Evolutionary conservation across 2,888 invertebrate species (phyloP).

Genomic region (Pseudeuparius sepicola): DNA sequence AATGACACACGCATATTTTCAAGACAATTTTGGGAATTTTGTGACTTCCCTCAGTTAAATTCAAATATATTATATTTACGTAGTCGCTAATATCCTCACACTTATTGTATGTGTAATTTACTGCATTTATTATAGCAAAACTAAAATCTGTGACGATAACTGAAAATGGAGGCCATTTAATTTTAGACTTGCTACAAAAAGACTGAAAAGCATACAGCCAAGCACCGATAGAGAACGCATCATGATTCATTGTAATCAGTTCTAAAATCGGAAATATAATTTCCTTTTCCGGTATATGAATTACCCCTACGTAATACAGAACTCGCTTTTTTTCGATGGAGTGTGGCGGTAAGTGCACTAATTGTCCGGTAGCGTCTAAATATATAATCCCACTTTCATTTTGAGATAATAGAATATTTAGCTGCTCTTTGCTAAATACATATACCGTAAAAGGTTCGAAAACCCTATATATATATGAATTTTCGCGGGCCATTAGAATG

Average conservation of each 20-base stretch:
- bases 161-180: constrained; percentile 6
- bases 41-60: no score
- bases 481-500: constrained; percentile 7
- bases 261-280: constrained; percentile 5
- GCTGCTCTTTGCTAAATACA: constrained; percentile 2
- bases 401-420: constrained; percentile 1
- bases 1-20: no score
- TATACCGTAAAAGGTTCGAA: constrained; percentile 5
- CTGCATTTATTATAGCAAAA: constrained; percentile 9
- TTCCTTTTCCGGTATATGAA: neutral
- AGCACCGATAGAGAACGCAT: no score
- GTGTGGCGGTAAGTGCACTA: constrained; percentile 6
- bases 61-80: no score
- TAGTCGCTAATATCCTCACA: no score
- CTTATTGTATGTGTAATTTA: constrained; percentile 5
- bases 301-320: constrained; percentile 9
- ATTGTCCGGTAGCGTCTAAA: constrained; percentile 9
- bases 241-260: constrained; percentile 4
- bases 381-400: neutral
- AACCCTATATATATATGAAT: constrained; percentile 4
- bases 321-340: neutral
- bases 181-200: constrained; percentile 1
- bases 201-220: constrained; percentile 7
- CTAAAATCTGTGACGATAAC: constrained; percentile 9
- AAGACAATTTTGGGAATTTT: no score